Evolutionary conservation across 2,113 vertebrate genomes (phyloP).

Genomic region (Scatophagus argus): DNA sequence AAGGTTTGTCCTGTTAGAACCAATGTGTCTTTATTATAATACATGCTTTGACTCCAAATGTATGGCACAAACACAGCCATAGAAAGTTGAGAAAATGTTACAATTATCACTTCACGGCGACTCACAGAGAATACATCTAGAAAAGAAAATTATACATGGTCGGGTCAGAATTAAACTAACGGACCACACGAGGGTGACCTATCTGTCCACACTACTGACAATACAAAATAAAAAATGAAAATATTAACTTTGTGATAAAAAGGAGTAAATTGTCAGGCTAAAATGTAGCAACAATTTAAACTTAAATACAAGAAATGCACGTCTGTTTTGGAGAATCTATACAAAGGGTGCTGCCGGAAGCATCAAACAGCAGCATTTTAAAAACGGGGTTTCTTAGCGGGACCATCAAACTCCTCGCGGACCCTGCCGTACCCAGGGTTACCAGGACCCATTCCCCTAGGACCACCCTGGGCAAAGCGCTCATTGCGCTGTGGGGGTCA

Average conservation of each 20-base stretch:
- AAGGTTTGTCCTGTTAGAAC: constrained; percentile 79
- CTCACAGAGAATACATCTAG: constrained; percentile 83
- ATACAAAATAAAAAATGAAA: constrained; percentile 80
- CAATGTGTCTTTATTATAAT: constrained; percentile 92
- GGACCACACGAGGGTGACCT: constrained; percentile 60
- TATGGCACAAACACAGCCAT: constrained; percentile 97
- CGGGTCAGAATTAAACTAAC: constrained; percentile 69
- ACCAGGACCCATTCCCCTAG: constrained; percentile 95
- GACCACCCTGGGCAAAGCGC: constrained; percentile 94
- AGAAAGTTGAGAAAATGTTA: constrained; percentile 84
- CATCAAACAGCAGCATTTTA: constrained; percentile 83
- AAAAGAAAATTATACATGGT: constrained; percentile 79
- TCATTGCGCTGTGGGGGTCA: constrained; percentile 93
- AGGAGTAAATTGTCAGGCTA: constrained; percentile 87
- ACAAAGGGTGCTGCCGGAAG: constrained; percentile 81
- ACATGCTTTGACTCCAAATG: constrained; percentile 91
- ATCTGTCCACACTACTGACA: constrained; percentile 75
- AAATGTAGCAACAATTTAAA: constrained; percentile 94
- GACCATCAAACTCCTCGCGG: constrained; percentile 98
- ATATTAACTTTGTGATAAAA: constrained; percentile 78
- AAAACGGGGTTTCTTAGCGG: constrained; percentile 98
- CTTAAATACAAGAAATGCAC: constrained; percentile 90
- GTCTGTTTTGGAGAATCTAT: constrained; percentile 87
- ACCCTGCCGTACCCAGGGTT: constrained; percentile 95
- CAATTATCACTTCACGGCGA: constrained; percentile 82